These are phyloP conservation scores for Scaptomyza flava DNA, from an alignment of 2,888 invertebrate genomes.

Conservation along the genomic window DNA sequence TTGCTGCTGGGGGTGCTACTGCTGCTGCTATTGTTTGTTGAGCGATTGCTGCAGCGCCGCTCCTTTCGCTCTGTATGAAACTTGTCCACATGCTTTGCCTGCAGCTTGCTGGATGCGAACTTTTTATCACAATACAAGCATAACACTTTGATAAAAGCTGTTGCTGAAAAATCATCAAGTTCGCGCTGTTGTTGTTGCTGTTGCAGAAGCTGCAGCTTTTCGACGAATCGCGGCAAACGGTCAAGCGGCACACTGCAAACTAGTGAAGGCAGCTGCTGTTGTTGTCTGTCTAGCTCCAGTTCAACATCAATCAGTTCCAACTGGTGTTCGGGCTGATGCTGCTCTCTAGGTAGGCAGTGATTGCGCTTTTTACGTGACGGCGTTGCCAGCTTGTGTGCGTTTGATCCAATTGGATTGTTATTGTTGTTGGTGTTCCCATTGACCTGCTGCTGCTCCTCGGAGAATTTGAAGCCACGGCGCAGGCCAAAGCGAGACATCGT, in stretches of 20 bases:
- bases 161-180: constrained; percentile 41
- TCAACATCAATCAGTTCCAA: constrained; percentile 51
- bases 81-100: constrained; percentile 84
- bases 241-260: constrained; percentile 83
- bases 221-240: constrained; percentile 81
- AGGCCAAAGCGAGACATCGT: constrained; percentile 81
- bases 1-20: constrained; percentile 12
- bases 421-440: constrained; percentile 57
- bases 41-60: constrained; percentile 82
- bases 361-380: constrained; percentile 53
- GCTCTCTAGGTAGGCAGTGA: constrained; percentile 36
- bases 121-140: constrained; percentile 85
- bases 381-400: constrained; percentile 50
- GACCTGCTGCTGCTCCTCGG: constrained; percentile 73
- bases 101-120: constrained; percentile 83
- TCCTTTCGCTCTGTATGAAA: constrained; percentile 83
- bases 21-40: constrained; percentile 52
- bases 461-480: constrained; percentile 78
- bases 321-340: constrained; percentile 28
- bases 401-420: constrained; percentile 37
- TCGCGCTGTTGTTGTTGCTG: constrained; percentile 35
- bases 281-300: constrained; percentile 38
- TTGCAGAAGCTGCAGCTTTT: constrained; percentile 69
- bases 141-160: constrained; percentile 75
- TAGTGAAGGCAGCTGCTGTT: constrained; percentile 52